phyloP scores from a whole-genome alignment of 2,797 vertebrate genomes.

The Bufotes viridis region DNA sequence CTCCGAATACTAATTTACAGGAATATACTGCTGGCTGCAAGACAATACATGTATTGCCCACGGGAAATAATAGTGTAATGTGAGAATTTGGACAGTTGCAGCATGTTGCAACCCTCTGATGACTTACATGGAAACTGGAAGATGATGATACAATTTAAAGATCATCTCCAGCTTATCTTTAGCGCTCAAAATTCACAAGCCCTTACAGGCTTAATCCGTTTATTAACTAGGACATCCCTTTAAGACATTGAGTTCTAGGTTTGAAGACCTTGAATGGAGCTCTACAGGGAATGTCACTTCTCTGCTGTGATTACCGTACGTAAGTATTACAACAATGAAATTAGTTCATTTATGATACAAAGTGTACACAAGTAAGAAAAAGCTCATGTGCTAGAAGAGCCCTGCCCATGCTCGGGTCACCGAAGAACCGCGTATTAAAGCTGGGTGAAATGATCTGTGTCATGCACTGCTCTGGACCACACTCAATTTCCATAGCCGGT shows the following conservation, averaged over 20 bases:
- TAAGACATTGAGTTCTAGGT: too few relatives aligned
- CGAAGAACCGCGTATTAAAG: neutral
- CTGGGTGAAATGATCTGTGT: slow-evolving; percentile 30
- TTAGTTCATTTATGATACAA: too few relatives aligned
- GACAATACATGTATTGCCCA: neutral
- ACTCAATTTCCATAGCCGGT: slow-evolving; percentile 1
- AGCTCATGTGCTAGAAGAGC: neutral
- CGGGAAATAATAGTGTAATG: neutral
- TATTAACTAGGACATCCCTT: too few relatives aligned
- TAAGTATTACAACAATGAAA: too few relatives aligned
- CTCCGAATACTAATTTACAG: neutral
- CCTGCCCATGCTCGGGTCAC: neutral
- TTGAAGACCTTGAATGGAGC: too few relatives aligned
- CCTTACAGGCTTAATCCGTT: too few relatives aligned
- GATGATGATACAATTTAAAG: neutral
- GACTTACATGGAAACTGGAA: neutral
- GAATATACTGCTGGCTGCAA: neutral
- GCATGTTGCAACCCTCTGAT: slow-evolving; percentile 2
- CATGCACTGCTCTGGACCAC: slow-evolving; percentile 28
- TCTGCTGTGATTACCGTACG: too few relatives aligned
- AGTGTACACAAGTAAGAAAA: too few relatives aligned
- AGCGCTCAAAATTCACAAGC: too few relatives aligned
- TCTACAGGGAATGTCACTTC: too few relatives aligned
- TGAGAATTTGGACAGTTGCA: slow-evolving; percentile 15
- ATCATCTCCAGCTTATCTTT: neutral